These are phyloP conservation scores for Setophaga petechia DNA, from an alignment of 2,113 vertebrate species.

Conservation along the genomic window DNA sequence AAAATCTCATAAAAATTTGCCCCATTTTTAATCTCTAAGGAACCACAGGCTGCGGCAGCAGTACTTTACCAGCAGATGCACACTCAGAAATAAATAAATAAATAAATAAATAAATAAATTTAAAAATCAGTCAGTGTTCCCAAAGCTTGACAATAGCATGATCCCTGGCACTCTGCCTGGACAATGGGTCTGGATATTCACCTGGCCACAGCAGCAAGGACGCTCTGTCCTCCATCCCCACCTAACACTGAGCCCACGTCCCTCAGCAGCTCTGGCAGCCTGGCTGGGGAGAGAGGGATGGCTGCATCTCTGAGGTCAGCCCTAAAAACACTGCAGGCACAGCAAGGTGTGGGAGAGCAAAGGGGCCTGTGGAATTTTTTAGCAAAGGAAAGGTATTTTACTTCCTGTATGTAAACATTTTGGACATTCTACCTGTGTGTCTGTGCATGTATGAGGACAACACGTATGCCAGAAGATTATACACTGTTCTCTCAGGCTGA, in stretches of 20 bases:
- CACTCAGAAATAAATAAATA: neutral
- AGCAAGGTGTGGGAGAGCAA: neutral
- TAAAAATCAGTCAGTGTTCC: neutral
- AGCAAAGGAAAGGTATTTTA: neutral
- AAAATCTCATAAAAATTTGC: neutral
- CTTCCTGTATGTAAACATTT: neutral
- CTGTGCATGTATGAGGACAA: neutral
- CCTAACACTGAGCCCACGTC: fast-evolving
- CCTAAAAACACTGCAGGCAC: neutral
- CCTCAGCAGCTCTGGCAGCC: neutral
- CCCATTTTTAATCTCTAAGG: neutral
- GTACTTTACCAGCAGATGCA: neutral
- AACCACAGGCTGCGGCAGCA: neutral
- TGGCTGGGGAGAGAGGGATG: fast-evolving
- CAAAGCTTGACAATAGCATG: neutral
- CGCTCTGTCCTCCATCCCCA: neutral
- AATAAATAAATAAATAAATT: neutral
- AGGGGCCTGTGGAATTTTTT: neutral
- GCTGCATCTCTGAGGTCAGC: neutral
- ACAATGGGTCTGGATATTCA: fast-evolving
- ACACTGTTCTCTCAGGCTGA: neutral
- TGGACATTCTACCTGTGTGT: neutral
- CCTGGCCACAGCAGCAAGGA: neutral
- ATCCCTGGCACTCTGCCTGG: neutral
- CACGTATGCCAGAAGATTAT: fast-evolving